phyloP scores from a whole-genome alignment of 1,140 invertebrate genomes.

The Vanessa tameamea region DNA sequence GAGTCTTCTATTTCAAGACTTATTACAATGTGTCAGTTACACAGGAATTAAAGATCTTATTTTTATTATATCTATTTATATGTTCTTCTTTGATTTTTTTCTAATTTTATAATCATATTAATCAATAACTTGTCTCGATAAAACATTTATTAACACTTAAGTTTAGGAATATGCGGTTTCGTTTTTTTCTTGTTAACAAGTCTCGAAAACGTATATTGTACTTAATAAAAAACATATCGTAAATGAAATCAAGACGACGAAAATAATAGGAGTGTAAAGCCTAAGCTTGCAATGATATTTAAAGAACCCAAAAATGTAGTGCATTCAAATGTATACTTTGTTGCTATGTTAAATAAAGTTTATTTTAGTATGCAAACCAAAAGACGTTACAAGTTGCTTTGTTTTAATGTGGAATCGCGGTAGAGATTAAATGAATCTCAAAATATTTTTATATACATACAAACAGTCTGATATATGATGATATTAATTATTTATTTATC shows the following conservation, averaged over 20 bases:
- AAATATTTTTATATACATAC: background rate
- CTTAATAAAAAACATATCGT: conserved; percentile 19
- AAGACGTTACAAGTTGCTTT: background rate
- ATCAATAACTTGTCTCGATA: background rate
- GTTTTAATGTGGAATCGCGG: background rate
- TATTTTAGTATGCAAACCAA: too few relatives aligned
- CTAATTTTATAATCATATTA: background rate
- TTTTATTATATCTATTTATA: background rate
- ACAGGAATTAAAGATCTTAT: background rate
- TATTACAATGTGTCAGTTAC: background rate
- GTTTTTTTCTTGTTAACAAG: background rate
- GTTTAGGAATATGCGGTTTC: background rate
- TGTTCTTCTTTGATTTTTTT: too few relatives aligned
- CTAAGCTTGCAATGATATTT: background rate
- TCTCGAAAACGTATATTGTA: conserved; percentile 4
- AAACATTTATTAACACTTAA: background rate
- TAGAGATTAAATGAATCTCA: conserved; percentile 32
- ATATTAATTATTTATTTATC: too few relatives aligned
- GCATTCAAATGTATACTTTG: background rate
- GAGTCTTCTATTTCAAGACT: too few relatives aligned
- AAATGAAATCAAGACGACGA: background rate
- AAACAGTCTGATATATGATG: too few relatives aligned
- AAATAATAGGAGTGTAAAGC: background rate
- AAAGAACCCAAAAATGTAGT: background rate
- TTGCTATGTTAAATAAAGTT: background rate